These are phyloP conservation scores for Lycodopsis pacificus DNA, from an alignment of 2,797 vertebrate species.

Conservation along the genomic window DNA sequence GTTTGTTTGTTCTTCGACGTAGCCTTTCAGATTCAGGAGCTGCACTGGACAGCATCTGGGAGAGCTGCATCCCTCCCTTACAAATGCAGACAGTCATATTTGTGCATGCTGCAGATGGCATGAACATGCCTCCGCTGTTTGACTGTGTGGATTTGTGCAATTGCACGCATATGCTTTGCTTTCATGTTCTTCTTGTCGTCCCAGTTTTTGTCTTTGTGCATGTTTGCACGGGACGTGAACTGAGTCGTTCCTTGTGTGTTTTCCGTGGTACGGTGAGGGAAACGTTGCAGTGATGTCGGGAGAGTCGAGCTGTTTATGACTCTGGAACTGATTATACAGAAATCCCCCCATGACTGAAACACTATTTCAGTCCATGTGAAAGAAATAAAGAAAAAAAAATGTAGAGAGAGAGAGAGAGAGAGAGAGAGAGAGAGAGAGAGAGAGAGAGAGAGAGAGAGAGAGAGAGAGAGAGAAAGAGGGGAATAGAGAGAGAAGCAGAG, in stretches of 20 bases:
- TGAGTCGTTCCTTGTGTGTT: neutral
- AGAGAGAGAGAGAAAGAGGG: constrained; percentile 24
- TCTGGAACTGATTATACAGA: constrained; percentile 63
- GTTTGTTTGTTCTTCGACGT: constrained; percentile 34
- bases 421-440: constrained; percentile 6
- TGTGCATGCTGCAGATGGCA: constrained; percentile 8
- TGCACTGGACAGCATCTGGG: constrained; percentile 33
- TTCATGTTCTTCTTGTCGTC: neutral
- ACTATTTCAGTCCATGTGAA: constrained; percentile 65
- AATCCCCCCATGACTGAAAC: constrained; percentile 61
- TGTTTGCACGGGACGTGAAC: constrained; percentile 4
- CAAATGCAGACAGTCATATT: constrained; percentile 2
- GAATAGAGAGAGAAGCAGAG: constrained; percentile 28
- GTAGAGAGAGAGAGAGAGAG: constrained; percentile 27
- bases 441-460: constrained; percentile 18
- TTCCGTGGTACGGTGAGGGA: constrained; percentile 18
- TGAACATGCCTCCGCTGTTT: neutral
- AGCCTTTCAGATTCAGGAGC: neutral
- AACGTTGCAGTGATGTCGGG: constrained; percentile 26
- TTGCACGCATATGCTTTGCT: neutral
- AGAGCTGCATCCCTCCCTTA: neutral
- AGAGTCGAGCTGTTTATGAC: constrained; percentile 47
- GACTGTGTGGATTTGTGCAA: neutral
- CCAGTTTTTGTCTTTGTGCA: neutral
- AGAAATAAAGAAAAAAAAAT: constrained; percentile 46